phyloP scores from a whole-genome alignment of 2,113 vertebrate species.

The Sinocyclocheilus anshuiensis region DNA sequence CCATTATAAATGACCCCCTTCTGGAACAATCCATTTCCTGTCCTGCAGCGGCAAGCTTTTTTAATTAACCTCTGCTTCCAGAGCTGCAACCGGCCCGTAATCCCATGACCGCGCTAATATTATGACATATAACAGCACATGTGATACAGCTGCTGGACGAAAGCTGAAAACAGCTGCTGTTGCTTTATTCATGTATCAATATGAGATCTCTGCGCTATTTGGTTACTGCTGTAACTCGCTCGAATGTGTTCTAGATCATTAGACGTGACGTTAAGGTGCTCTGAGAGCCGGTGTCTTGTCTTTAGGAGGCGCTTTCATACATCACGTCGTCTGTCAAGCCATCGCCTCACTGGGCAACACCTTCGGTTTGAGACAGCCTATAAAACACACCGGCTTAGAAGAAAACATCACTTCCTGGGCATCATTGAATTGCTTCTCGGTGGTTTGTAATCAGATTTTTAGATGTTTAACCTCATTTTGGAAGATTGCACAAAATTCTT shows the following conservation, averaged over 20 bases:
- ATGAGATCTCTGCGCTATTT: background rate
- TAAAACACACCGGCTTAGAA: background rate
- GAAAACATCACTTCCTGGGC: background rate
- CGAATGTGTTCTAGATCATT: background rate
- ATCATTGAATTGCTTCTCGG: background rate
- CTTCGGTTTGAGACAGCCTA: background rate
- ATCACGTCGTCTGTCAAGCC: background rate
- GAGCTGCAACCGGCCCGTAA: constrained; percentile 1
- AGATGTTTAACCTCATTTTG: too few species aligned
- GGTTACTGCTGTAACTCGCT: background rate
- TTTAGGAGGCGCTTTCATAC: background rate
- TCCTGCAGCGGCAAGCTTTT: constrained; percentile 8
- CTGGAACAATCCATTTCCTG: constrained; percentile 52
- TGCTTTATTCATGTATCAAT: background rate
- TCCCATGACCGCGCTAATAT: constrained; percentile 1
- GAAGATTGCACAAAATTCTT: too few species aligned
- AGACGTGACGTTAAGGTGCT: background rate
- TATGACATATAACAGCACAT: constrained; percentile 34
- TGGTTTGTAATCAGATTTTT: too few species aligned
- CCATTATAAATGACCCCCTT: constrained; percentile 52
- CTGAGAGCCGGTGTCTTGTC: background rate
- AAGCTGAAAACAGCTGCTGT: background rate
- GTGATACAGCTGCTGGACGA: background rate
- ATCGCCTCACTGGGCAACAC: background rate
- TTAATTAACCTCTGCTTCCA: constrained; percentile 45